Evolutionary conservation across 2,113 vertebrate genomes (phyloP).

Genomic region (Myiozetetes cayanensis): DNA sequence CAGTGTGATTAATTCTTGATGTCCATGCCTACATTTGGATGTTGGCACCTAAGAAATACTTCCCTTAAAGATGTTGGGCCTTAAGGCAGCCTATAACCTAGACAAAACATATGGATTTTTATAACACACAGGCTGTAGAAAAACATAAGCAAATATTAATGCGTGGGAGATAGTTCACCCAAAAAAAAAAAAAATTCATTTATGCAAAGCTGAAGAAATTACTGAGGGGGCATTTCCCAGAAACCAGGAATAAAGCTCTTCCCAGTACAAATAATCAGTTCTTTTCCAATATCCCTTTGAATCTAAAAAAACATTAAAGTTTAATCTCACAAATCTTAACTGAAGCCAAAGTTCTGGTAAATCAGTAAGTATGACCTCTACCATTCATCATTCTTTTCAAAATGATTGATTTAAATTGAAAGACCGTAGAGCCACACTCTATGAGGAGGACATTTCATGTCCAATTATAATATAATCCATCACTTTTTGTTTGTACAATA

Average conservation of each 20-base stretch:
- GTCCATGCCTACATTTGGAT: not conserved
- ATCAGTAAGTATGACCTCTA: not conserved
- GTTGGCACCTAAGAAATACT: not conserved
- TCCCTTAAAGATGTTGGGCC: not conserved
- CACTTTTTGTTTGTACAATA: not conserved
- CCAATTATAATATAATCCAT: not conserved
- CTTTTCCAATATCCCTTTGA: not conserved
- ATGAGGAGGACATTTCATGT: not conserved
- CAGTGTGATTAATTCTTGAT: not conserved
- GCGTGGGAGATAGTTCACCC: not conserved
- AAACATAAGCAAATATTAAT: not conserved
- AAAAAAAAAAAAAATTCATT: not conserved
- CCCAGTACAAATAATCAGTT: slow-evolving; percentile 12
- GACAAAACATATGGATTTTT: not conserved
- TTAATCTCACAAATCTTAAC: slow-evolving; percentile 1
- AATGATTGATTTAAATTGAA: not conserved
- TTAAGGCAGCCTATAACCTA: not conserved
- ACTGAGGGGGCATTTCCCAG: not conserved
- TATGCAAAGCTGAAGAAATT: not conserved
- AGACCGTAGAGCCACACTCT: not conserved
- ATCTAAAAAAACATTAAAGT: not conserved
- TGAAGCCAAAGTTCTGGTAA: not conserved
- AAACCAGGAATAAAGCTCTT: not conserved
- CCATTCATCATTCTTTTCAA: slow-evolving; percentile 14
- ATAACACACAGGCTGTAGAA: not conserved